phyloP scores from a whole-genome alignment of 2,113 vertebrate genomes.

The Rhipidura dahli region DNA sequence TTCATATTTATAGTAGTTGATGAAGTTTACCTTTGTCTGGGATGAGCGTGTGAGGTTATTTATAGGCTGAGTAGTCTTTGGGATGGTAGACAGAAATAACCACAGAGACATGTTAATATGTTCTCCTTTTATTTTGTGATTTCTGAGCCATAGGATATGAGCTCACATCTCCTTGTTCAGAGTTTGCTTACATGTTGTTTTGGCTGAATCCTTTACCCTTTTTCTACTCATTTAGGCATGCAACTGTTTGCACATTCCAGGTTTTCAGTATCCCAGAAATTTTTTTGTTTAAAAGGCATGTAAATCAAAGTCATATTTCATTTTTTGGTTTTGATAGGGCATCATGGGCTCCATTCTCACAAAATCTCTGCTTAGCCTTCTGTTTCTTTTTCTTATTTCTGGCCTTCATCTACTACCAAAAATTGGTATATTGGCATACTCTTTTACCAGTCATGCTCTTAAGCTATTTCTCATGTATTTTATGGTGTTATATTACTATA shows the following conservation, averaged over 20 bases:
- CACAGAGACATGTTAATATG: not conserved
- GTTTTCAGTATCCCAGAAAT: not conserved
- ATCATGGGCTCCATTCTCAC: not conserved
- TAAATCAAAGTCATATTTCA: not conserved
- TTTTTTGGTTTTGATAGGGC: not conserved
- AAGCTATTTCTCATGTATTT: not conserved
- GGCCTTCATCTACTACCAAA: fast-evolving
- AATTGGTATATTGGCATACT: not conserved
- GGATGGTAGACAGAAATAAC: not conserved
- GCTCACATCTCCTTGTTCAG: not conserved
- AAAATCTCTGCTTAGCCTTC: not conserved
- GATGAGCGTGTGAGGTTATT: not conserved
- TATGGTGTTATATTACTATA: not conserved
- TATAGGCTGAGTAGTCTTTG: not conserved
- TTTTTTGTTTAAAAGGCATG: not conserved
- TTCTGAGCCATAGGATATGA: not conserved
- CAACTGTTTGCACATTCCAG: not conserved
- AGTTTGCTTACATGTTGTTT: not conserved
- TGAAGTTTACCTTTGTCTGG: not conserved
- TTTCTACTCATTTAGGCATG: not conserved
- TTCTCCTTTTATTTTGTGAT: not conserved
- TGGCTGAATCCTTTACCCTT: not conserved
- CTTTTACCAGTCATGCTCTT: not conserved
- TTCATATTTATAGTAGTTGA: not conserved
- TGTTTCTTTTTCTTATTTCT: not conserved